Percentiles rank a stretch among this genome's conserved stretches.
These are phyloP conservation scores for Cheirogaleus major DNA, from an alignment of 2,797 vertebrate genomes.

Conservation along the genomic window DNA sequence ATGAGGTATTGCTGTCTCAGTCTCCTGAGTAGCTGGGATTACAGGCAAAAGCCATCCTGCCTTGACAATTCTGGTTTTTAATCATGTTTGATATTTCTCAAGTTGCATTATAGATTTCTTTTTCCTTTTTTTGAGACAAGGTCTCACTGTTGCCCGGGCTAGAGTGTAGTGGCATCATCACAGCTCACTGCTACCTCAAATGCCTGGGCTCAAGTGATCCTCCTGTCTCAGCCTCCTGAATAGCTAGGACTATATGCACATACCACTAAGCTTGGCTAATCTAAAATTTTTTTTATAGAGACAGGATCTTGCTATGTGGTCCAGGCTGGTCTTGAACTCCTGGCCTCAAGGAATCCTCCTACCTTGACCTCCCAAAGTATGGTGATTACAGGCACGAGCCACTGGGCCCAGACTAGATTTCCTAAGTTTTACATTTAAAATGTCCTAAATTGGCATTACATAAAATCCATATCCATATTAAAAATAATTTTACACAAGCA, in stretches of 20 bases:
- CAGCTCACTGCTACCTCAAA: neutral
- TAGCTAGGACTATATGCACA: neutral
- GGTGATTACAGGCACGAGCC: neutral
- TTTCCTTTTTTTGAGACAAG: neutral
- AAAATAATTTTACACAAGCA: slow-evolving; percentile 49
- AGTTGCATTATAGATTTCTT: slow-evolving; percentile 1
- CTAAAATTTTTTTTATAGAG: neutral
- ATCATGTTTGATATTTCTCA: slow-evolving; percentile 35
- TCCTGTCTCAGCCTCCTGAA: neutral
- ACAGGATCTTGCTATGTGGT: neutral
- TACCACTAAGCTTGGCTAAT: neutral
- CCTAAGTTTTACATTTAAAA: slow-evolving; percentile 59
- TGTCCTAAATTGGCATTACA: slow-evolving; percentile 3
- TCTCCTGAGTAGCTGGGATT: neutral
- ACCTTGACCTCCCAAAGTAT: neutral
- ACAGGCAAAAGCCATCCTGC: neutral
- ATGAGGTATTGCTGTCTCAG: neutral
- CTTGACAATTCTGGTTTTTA: neutral
- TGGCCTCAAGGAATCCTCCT: neutral
- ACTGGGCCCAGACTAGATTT: neutral
- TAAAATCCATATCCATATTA: neutral
- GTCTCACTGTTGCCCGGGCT: neutral
- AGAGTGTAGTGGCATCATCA: neutral
- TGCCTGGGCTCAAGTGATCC: neutral
- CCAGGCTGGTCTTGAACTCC: neutral